Conservation (phyloP, 2,888 invertebrate genomes). For the Ferrisia virgata region DNA sequence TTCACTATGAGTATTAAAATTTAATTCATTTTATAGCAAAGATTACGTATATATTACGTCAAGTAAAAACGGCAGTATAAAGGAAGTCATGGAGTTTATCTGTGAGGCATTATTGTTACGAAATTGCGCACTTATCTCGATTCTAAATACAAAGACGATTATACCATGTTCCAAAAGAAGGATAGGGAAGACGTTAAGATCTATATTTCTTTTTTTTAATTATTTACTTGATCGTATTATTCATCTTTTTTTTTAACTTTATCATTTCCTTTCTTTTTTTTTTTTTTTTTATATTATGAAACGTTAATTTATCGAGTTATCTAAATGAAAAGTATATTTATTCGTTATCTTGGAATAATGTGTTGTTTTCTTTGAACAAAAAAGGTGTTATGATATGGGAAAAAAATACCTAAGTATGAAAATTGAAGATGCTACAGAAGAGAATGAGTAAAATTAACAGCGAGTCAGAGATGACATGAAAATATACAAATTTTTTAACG, state of each 20-base stretch:
- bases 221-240: not conserved
- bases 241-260: too few relatives aligned
- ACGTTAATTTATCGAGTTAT: not conserved
- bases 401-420: not conserved
- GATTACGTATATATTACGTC: not conserved
- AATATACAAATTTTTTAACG: conserved; percentile 1
- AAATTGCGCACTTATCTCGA: not conserved
- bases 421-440: not conserved
- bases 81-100: not conserved
- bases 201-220: too few relatives aligned
- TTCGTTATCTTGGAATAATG: not conserved
- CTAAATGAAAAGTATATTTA: not conserved
- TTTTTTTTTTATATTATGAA: not conserved
- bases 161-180: not conserved
- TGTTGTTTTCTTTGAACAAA: not conserved
- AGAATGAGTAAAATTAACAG: not conserved
- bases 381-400: not conserved
- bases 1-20: conserved; percentile 49
- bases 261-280: not conserved
- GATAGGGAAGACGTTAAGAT: not conserved
- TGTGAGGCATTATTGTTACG: not conserved
- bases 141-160: not conserved
- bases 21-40: not conserved
- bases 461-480: not conserved
- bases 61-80: not conserved